Evolutionary conservation across 2,113 vertebrate species (phyloP).

Genomic region (Planiliza haematocheilus): DNA sequence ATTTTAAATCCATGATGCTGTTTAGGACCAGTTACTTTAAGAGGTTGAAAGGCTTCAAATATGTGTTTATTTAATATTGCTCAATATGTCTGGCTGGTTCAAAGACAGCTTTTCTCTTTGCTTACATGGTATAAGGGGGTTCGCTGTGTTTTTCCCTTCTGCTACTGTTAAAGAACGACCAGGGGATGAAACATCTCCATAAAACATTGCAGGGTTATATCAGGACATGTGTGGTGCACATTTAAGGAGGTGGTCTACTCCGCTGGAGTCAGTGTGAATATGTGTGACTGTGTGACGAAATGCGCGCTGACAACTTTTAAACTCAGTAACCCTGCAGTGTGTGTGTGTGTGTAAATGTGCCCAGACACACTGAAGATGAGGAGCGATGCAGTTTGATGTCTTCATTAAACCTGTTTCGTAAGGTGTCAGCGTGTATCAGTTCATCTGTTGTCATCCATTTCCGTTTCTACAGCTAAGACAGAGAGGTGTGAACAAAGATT

Average conservation of each 20-base stretch:
- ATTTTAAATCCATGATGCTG: too few relatives aligned
- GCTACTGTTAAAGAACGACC: too few relatives aligned
- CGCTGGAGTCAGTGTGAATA: neutral
- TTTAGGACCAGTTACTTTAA: too few relatives aligned
- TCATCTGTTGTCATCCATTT: neutral
- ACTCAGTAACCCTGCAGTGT: constrained; percentile 17
- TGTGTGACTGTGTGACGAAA: constrained; percentile 35
- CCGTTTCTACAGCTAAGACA: too few relatives aligned
- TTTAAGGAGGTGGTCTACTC: neutral
- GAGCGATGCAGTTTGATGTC: neutral
- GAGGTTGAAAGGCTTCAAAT: too few relatives aligned
- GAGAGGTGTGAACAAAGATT: neutral
- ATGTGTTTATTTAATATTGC: too few relatives aligned
- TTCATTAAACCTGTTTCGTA: constrained; percentile 42
- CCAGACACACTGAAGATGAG: constrained; percentile 13
- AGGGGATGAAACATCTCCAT: too few relatives aligned
- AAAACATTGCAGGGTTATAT: too few relatives aligned
- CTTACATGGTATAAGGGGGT: too few relatives aligned
- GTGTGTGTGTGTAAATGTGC: neutral
- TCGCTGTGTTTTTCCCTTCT: too few relatives aligned
- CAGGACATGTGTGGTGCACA: neutral
- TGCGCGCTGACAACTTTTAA: constrained; percentile 26
- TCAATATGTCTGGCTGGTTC: too few relatives aligned
- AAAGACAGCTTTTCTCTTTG: too few relatives aligned
- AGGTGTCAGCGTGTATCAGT: constrained; percentile 4